A percentile compares a stretch with the other conserved stretches of the same genome.
These are phyloP conservation scores for Hemiscyllium ocellatum DNA, from an alignment of 2,113 vertebrate genomes.

Conservation along the genomic window DNA sequence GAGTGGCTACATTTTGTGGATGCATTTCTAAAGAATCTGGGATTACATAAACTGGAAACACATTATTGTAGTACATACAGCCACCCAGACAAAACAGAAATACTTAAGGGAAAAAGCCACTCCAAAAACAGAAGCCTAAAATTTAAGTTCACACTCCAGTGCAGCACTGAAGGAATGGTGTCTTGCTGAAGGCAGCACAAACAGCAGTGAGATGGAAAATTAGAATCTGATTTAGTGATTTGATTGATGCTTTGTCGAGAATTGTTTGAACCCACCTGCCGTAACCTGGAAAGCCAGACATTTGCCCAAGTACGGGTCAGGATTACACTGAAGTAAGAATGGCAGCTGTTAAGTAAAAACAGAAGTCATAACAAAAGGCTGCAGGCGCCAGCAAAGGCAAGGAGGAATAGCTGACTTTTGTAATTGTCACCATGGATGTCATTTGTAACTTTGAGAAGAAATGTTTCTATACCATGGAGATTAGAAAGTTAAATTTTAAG, in stretches of 20 bases:
- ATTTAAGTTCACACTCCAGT: neutral
- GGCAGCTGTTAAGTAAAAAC: too few relatives aligned
- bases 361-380: too few relatives aligned
- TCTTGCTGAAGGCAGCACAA: neutral
- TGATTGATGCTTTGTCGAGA: neutral
- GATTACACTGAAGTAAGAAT: too few relatives aligned
- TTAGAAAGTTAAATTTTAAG: too few relatives aligned
- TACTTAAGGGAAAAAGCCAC: neutral
- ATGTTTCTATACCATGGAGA: too few relatives aligned
- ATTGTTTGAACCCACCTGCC: too few relatives aligned
- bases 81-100: neutral
- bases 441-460: too few relatives aligned
- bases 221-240: neutral
- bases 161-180: neutral
- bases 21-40: neutral
- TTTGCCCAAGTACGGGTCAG: too few relatives aligned
- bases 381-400: too few relatives aligned
- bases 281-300: too few relatives aligned
- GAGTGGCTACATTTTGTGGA: neutral
- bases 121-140: neutral
- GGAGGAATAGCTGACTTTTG: too few relatives aligned
- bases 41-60: neutral
- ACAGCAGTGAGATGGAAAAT: neutral
- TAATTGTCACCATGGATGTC: too few relatives aligned
- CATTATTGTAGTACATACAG: neutral